Conservation (phyloP, 2,888 invertebrate genomes). For the Anorthoa munda region DNA sequence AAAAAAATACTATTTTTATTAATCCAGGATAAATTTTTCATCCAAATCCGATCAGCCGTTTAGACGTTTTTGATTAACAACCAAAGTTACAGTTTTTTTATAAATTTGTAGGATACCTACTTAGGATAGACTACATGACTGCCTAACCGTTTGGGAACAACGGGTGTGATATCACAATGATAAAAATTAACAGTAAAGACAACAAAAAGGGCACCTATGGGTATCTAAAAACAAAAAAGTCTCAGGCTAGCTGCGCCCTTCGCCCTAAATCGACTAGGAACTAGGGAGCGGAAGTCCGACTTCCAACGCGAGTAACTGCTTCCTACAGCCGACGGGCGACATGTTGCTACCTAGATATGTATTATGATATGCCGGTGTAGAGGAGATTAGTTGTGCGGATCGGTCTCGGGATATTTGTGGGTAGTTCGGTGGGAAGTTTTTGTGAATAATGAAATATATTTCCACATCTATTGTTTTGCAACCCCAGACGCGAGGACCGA, state of each 20-base stretch:
- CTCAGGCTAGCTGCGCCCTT: constrained; percentile 54
- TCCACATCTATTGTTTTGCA: no score
- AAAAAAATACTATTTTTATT: no score
- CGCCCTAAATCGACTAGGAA: constrained; percentile 63
- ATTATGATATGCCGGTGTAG: constrained; percentile 26
- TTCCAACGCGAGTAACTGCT: constrained; percentile 62
- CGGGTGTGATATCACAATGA: neutral
- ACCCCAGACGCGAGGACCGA: no score
- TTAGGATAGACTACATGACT: no score
- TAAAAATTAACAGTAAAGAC: no score
- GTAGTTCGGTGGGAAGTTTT: neutral
- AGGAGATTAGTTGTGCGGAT: constrained; percentile 11
- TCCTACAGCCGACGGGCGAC: constrained; percentile 62
- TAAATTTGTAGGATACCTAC: no score
- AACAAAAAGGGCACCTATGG: constrained; percentile 4
- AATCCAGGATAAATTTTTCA: no score
- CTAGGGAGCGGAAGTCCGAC: constrained; percentile 61
- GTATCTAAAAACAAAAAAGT: constrained; percentile 24
- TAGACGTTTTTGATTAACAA: no score
- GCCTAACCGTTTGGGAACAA: neutral
- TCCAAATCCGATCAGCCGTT: no score
- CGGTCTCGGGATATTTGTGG: constrained; percentile 41
- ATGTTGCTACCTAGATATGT: constrained; percentile 54
- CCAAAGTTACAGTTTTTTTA: no score
- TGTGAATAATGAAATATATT: neutral